phyloP scores from a whole-genome alignment of 2,888 invertebrate genomes.

The Harpagoxenus sublaevis region DNA sequence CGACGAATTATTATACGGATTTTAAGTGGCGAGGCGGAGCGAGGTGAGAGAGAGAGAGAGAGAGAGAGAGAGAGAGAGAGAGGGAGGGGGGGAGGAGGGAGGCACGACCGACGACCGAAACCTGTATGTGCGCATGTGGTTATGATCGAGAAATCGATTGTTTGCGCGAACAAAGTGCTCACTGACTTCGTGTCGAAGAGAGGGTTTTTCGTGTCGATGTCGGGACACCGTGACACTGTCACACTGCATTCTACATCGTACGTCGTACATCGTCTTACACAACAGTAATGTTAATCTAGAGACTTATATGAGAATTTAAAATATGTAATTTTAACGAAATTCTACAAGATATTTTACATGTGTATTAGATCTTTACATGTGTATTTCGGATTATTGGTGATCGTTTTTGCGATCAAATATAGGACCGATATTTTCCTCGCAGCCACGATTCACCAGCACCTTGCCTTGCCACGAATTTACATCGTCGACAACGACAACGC shows the following conservation, averaged over 20 bases:
- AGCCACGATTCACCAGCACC: conserved; percentile 1
- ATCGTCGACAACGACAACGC: conserved; percentile 41
- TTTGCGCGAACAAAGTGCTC: conserved; percentile 83
- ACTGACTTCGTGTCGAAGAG: conserved; percentile 77
- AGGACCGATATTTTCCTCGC: background rate
- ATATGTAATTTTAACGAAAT: background rate
- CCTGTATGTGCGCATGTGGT: conserved; percentile 74
- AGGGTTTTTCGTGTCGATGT: conserved; percentile 34
- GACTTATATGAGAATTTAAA: background rate
- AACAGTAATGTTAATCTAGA: background rate
- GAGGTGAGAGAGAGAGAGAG: conserved; percentile 31
- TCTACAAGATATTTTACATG: background rate
- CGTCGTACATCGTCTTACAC: background rate
- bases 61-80: background rate
- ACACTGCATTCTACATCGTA: background rate
- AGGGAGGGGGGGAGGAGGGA: background rate
- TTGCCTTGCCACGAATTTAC: conserved; percentile 30
- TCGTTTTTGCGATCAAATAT: background rate
- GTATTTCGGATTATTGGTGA: too few relatives aligned
- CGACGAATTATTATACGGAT: conserved; percentile 75
- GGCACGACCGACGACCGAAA: conserved; percentile 66
- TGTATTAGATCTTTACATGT: background rate
- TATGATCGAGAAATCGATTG: conserved; percentile 83
- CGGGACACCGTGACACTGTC: background rate
- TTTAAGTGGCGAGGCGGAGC: conserved; percentile 68